Evolutionary conservation across 92 coral and sea anemone genomes (phyloP), one percentile per base, ranked within the genome.

Genomic region (Epizoanthus fatuus): DNA sequence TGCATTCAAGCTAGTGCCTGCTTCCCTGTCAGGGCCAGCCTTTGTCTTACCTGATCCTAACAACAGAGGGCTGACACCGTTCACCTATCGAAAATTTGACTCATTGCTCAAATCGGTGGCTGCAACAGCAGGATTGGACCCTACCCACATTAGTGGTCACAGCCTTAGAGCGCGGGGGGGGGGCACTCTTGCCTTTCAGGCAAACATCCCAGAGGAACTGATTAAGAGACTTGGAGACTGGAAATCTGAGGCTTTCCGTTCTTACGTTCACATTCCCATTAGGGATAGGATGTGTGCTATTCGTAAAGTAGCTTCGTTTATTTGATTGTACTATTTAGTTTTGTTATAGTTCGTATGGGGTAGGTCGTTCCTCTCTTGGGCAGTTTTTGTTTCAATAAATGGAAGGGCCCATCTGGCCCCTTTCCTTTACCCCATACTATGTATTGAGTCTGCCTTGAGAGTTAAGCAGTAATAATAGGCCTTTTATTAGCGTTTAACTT

Each of bases 211-310:
- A 10, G 79, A 82, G 79, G 86, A 82, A 3, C 65, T 82, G 15
- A 57, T 82, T 70, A 82, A 83, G 74, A 80, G 81, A 76, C 65
- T 80, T 32, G 85, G 85, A 80, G 85, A 80, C 73, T 80, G 85
- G 75, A 57, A 62, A 7, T 80, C 85, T 80, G 72, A 76, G 16
- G 80, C 80, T 20, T 71, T 83, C n/a, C 69, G 87, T 38, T 71
- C 80, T 0, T 83, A 83, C 54, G 75, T 83, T 71, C 87, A 71
- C 66, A 71, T 69, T 54, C 87, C 87, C 32, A 58, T 71, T 57
- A 83, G 75, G 58, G 67, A 83, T 65, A 81, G 77, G 49, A 81
- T 81, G 86, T 49, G 14, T 14, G 72, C 87, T 55, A 76, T n/a
- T 57, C 63, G 29, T 0, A 63, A 44, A 16, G 38, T 82, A 20